Evolutionary conservation across 2,113 vertebrate genomes (phyloP).

Genomic region (Turnix velox): DNA sequence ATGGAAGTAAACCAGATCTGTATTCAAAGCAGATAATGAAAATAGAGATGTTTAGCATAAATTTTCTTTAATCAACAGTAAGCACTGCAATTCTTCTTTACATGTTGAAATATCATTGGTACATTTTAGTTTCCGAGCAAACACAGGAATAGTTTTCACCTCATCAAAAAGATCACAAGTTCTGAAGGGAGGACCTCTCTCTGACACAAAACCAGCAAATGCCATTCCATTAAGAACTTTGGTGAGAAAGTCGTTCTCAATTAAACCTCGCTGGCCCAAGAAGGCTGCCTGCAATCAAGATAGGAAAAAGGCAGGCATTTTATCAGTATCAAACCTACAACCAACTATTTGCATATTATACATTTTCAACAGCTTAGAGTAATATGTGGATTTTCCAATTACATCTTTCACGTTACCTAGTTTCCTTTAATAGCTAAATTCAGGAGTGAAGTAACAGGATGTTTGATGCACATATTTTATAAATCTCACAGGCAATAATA

Average conservation of each 20-base stretch:
- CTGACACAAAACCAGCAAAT: slow-evolving; percentile 96
- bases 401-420: not conserved
- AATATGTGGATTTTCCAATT: not conserved
- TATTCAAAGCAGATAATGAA: not conserved
- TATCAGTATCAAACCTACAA: not conserved
- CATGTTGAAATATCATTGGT: not conserved
- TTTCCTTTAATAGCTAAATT: not conserved
- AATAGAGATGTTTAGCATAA: not conserved
- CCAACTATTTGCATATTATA: not conserved
- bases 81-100: not conserved
- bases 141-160: slow-evolving; percentile 69
- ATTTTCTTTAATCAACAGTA: not conserved
- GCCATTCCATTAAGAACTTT: slow-evolving; percentile 99
- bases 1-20: not conserved
- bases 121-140: not conserved
- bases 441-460: not conserved
- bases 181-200: slow-evolving; percentile 93
- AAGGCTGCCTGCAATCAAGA: slow-evolving; percentile 87
- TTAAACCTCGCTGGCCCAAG: slow-evolving; percentile 91
- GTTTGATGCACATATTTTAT: not conserved
- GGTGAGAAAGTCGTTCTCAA: slow-evolving; percentile 95
- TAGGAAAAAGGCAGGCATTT: slow-evolving; percentile 32
- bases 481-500: not conserved
- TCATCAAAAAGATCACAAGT: slow-evolving; percentile 97
- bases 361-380: not conserved